Percentiles rank a stretch among this genome's conserved stretches.
phyloP scores from a whole-genome alignment of 1,140 invertebrate species.

The Zophobas morio region DNA sequence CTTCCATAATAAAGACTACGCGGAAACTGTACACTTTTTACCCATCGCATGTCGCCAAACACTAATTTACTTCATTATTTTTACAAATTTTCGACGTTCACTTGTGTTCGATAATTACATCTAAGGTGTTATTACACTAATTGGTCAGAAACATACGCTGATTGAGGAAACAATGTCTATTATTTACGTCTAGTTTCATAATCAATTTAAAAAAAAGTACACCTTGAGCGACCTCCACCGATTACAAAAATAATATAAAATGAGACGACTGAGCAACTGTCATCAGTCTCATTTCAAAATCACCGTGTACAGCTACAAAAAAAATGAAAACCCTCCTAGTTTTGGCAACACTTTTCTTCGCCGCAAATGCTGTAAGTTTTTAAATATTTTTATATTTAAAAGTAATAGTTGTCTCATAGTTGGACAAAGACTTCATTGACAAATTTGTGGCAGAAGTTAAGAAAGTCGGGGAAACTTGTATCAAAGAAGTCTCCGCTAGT shows the following conservation, averaged over 20 bases:
- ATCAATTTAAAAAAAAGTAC: constrained; percentile 11
- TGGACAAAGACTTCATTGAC: constrained; percentile 50
- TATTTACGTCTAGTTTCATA: constrained; percentile 15
- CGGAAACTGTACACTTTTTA: too few relatives aligned
- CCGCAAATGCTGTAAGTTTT: constrained; percentile 24
- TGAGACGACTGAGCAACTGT: constrained; percentile 3
- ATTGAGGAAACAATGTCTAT: constrained; percentile 17
- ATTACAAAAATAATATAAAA: constrained; percentile 19
- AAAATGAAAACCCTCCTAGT: constrained; percentile 16
- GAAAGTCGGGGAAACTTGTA: constrained; percentile 45
- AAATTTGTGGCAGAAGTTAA: constrained; percentile 48
- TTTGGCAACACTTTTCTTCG: constrained; percentile 8
- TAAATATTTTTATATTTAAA: background rate
- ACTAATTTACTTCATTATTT: background rate
- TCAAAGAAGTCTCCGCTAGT: constrained; percentile 32
- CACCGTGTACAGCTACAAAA: background rate
- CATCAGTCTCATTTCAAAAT: constrained; percentile 2
- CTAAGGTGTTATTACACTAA: constrained; percentile 16
- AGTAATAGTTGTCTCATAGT: constrained; percentile 30
- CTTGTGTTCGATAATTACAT: background rate
- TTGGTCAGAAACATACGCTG: constrained; percentile 2
- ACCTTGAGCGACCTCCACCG: constrained; percentile 8
- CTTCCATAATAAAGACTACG: too few relatives aligned
- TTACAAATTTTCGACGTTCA: background rate
- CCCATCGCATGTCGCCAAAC: background rate